phyloP scores from a whole-genome alignment of 2,113 vertebrate species.

The Cheirogaleus medius region DNA sequence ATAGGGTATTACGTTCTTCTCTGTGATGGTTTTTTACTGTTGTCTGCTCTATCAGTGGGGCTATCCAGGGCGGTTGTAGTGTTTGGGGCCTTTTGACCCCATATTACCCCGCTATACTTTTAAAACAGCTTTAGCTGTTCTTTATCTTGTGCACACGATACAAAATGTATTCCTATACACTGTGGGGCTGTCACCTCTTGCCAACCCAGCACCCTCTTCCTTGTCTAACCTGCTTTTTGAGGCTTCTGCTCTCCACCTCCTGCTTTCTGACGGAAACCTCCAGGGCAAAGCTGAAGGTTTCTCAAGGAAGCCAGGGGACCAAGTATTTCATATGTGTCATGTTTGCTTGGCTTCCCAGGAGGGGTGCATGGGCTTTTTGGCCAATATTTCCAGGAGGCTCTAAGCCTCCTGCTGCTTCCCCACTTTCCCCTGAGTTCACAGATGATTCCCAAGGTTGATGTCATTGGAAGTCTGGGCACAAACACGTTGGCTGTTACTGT shows the following conservation, averaged over 20 bases:
- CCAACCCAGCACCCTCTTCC: background rate
- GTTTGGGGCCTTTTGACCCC: background rate
- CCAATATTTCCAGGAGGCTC: slow-evolving; percentile 28
- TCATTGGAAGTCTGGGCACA: slow-evolving; percentile 53
- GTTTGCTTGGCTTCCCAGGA: slow-evolving; percentile 43
- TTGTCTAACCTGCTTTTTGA: slow-evolving; percentile 26
- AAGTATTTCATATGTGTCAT: background rate
- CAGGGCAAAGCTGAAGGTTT: background rate
- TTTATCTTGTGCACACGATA: slow-evolving; percentile 24
- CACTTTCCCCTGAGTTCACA: background rate
- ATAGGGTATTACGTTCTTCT: background rate
- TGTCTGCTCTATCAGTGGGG: background rate
- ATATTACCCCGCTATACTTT: background rate
- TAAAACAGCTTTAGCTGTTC: slow-evolving; percentile 39
- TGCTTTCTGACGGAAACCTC: slow-evolving; percentile 35
- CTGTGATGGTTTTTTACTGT: slow-evolving; percentile 34
- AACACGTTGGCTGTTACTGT: slow-evolving; percentile 50
- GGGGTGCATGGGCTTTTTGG: slow-evolving; percentile 51
- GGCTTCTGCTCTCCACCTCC: background rate
- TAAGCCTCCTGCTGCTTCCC: background rate
- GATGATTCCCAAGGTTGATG: background rate
- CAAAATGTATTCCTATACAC: slow-evolving; percentile 41
- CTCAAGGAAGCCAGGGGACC: background rate
- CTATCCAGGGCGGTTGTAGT: background rate
- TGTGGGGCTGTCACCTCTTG: background rate